Base-by-base conservation (phyloP, 1,140 invertebrate genomes). In the Proctacanthus coquilletti region DNA sequence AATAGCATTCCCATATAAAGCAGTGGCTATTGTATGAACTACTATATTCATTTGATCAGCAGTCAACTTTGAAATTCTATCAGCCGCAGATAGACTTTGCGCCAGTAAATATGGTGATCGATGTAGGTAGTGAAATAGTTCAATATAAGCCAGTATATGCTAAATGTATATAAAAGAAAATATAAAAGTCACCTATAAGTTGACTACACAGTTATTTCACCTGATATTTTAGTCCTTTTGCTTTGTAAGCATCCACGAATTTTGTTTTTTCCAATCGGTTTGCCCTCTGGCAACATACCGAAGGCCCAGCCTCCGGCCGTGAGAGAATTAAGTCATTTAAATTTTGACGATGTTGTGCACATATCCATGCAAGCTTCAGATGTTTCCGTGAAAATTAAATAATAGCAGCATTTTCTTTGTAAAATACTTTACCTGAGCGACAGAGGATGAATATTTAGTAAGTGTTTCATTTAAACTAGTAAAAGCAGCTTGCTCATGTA, bases 201-300 rank as follows among this genome's bases (percentile, higher is more conserved):
- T 27, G 23, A 27, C 8, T 27, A 27, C 10, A 20, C 25, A 34
- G 38, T 34, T 46, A 56, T 51, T n/a, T n/a, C 55, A 79, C 77
- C 62, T 77, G 74, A 53, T 84, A 85, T 49, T 78, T 77, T 36
- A 94, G 61, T 33, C 77, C 71, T 61, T 86, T 85, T 53, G 88
- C 73, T 63, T 89, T 87, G 54, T 89, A 86, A 18, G 78, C 84
- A 60, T 95, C 86, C 23, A 91, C 65, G 61, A 96, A 95, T 34
- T 75, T 71, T 3, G 80, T 75, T 48, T 73, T 74, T 46, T 88
- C 80, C 17, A 93, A 66, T 29, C 70, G 61, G 56, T 81, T 84
- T 5, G 84, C 80, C 46, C 74, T 68, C 40, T 77, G 74, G 53
- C 82, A 86, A 51, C 79, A 86, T 21, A 71, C 66, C 36, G 76